Evolutionary conservation across 2,113 vertebrate genomes (phyloP).

Genomic region (Piliocolobus tephrosceles): DNA sequence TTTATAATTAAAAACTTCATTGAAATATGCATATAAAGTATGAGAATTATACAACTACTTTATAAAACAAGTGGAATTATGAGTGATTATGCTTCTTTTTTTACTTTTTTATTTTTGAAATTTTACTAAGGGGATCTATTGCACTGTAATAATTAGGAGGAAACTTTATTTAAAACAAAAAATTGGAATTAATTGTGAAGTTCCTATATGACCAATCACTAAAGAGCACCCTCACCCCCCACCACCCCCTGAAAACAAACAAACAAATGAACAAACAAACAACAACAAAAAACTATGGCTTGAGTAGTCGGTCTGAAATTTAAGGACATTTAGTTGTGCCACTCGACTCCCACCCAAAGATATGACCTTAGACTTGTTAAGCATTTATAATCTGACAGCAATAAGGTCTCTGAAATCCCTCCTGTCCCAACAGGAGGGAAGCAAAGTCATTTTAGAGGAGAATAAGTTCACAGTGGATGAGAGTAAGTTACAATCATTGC

Average conservation of each 20-base stretch:
- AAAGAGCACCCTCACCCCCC: neutral
- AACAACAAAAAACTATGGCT: neutral
- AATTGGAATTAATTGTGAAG: neutral
- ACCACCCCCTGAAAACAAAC: too few species aligned
- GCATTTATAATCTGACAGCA: neutral
- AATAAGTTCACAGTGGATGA: neutral
- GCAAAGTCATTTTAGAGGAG: constrained; percentile 19
- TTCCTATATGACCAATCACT: neutral
- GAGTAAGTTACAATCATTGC: neutral
- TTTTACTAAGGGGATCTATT: neutral
- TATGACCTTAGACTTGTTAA: neutral
- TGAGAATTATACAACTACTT: constrained; percentile 6
- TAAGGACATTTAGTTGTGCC: neutral
- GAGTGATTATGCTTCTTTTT: neutral
- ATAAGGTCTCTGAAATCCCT: neutral
- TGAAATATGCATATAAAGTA: neutral
- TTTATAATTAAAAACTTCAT: neutral
- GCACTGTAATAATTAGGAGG: neutral
- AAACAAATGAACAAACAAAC: too few species aligned
- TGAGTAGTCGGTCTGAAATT: neutral
- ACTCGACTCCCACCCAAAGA: neutral
- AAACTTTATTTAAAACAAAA: neutral
- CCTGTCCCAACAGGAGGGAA: neutral
- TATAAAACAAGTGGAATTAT: neutral
- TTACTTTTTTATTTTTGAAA: neutral